Base-by-base conservation (phyloP, 2,113 vertebrate species). In the Myxocyprinus asiaticus region DNA sequence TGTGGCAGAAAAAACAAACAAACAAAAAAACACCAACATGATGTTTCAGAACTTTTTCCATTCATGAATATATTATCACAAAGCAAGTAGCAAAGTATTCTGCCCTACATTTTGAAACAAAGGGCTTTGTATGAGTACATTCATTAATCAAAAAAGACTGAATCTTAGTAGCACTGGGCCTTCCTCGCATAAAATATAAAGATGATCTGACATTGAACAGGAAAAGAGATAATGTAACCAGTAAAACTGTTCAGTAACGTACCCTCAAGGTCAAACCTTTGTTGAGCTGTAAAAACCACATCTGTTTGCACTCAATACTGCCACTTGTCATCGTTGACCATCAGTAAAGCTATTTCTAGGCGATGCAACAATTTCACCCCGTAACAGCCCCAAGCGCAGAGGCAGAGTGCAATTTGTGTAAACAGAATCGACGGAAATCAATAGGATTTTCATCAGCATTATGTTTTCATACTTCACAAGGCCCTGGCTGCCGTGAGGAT, bases 401-500 rank as follows among this genome's bases (percentile, higher is more conserved):
- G 44, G 80, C 88, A 88, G 83, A 86, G 83, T 81, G 80, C 88
- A 88, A 90, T 92, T 87, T 89, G 82, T 93, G 90, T 90, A 84
- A 91, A 87, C 89, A 89, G 86, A 91, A 90, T 89, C 81, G 82
- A 87, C 82, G 70, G 67, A 75, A 82, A 91, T 93, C 92, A 72
- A 92, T 92, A 87, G 86, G 83, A 89, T 91, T 93, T 93, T 93
- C 90, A 92, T 92, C 92, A 91, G 88, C 82, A 88, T 89, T 92
- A 88, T 86, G 87, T 91, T 91, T 93, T 91, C 87, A 91, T 91
- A 84, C 86, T 87, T 90, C 89, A 86, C 85, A 10, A 56, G 86
- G 82, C 80, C 33, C 59, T 82, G 65, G 76, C 82, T 74, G 85
- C 83, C 86, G 84, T 83, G 79, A 22, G 82, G 88, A 89, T 90